Conservation (phyloP, 2,888 invertebrate genomes). For the Abrostola triplasia region DNA sequence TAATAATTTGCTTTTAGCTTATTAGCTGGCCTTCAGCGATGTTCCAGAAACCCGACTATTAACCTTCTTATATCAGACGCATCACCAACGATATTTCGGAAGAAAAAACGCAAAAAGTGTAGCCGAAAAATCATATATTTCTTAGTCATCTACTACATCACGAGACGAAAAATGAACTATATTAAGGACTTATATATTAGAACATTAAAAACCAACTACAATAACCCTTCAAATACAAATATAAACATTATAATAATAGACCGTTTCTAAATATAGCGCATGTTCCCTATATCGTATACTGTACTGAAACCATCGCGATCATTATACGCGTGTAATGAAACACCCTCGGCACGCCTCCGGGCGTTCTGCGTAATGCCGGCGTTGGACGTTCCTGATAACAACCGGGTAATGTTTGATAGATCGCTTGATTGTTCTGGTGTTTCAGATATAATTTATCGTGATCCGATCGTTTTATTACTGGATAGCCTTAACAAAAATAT, state of each 20-base stretch:
- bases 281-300: conserved; percentile 11
- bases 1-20: too few relatives aligned
- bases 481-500: too few relatives aligned
- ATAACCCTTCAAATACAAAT: neutral
- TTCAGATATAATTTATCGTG: conserved; percentile 8
- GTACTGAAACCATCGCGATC: conserved; percentile 25
- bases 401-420: conserved; percentile 28
- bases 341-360: conserved; percentile 25
- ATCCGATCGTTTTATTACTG: neutral
- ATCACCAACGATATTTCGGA: too few relatives aligned
- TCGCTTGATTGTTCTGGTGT: conserved; percentile 12
- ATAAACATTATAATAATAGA: conserved; percentile 8
- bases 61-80: too few relatives aligned
- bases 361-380: conserved; percentile 25
- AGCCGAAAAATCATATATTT: too few relatives aligned
- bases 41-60: too few relatives aligned
- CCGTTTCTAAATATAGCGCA: conserved; percentile 16
- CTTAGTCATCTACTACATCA: too few relatives aligned
- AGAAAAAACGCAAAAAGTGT: too few relatives aligned
- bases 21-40: too few relatives aligned
- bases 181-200: too few relatives aligned
- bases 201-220: neutral
- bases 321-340: conserved; percentile 47
- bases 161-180: too few relatives aligned
- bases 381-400: conserved; percentile 27